Percentiles rank a stretch among this genome's conserved stretches.
Evolutionary conservation across 64 coral and sea anemone genomes (phyloP).

Genomic region (Montipora capricornis): DNA sequence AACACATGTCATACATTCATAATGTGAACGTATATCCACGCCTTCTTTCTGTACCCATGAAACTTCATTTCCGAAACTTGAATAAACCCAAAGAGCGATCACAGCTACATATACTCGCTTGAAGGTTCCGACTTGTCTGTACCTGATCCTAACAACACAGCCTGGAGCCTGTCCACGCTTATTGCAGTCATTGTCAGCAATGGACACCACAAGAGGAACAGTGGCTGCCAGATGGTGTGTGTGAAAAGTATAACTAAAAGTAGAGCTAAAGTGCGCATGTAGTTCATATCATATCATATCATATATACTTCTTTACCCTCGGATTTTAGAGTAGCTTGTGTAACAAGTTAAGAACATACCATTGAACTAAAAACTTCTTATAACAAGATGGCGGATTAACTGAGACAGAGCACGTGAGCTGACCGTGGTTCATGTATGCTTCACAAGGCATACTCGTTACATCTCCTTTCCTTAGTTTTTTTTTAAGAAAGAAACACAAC

Average conservation of each 20-base stretch:
- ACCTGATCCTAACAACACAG: neutral
- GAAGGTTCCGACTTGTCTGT: neutral
- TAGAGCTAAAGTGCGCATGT: too few species aligned
- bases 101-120: neutral
- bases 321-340: too few species aligned
- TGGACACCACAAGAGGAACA: neutral
- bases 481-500: too few species aligned
- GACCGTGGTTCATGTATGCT: too few species aligned
- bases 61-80: neutral
- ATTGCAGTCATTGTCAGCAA: neutral
- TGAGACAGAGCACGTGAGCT: too few species aligned
- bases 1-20: neutral
- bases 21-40: neutral
- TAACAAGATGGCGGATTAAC: too few species aligned
- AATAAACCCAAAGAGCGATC: neutral
- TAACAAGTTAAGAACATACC: too few species aligned
- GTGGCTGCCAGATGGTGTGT: neutral
- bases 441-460: neutral
- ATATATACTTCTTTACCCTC: too few species aligned
- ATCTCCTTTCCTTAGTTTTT: slow-evolving; percentile 11
- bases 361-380: too few species aligned
- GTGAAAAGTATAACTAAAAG: neutral
- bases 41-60: neutral
- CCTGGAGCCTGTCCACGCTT: neutral
- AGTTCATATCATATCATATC: too few species aligned